Evolutionary conservation across 1,140 invertebrate species (phyloP).

Genomic region (Temnothorax nylanderi): DNA sequence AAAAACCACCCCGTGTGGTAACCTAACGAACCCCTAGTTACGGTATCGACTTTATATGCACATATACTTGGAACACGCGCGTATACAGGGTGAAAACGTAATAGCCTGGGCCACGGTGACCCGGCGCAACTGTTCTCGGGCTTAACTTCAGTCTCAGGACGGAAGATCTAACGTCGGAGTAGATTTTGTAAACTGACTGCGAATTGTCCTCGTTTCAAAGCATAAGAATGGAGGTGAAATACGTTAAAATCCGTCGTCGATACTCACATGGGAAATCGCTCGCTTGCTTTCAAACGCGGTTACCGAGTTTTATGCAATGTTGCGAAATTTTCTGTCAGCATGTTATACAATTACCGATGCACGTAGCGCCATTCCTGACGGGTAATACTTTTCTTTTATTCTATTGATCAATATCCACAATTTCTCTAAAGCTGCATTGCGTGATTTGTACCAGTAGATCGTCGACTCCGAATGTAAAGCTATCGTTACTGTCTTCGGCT

Average conservation of each 20-base stretch:
- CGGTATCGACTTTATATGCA: slow-evolving; percentile 43
- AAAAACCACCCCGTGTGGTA: background rate
- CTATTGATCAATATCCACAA: background rate
- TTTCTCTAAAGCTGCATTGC: background rate
- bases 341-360: background rate
- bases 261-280: slow-evolving; percentile 50
- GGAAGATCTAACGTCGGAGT: background rate
- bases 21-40: slow-evolving; percentile 38
- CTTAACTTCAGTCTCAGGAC: background rate
- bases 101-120: slow-evolving; percentile 32
- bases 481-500: background rate
- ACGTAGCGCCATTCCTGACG: background rate
- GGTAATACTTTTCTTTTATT: background rate
- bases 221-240: background rate
- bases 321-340: slow-evolving; percentile 1
- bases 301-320: background rate
- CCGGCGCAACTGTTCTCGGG: slow-evolving; percentile 13
- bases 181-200: slow-evolving; percentile 6
- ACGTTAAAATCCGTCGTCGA: background rate
- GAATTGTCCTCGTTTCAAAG: background rate
- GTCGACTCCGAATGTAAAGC: background rate
- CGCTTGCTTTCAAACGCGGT: background rate
- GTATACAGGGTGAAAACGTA: slow-evolving; percentile 21
- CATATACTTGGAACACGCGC: slow-evolving; percentile 26
- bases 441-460: background rate